A percentile compares a stretch with the other conserved stretches of the same genome.
These are phyloP conservation scores for Neelides folsomi DNA, from an alignment of 2,888 invertebrate genomes.

Conservation along the genomic window DNA sequence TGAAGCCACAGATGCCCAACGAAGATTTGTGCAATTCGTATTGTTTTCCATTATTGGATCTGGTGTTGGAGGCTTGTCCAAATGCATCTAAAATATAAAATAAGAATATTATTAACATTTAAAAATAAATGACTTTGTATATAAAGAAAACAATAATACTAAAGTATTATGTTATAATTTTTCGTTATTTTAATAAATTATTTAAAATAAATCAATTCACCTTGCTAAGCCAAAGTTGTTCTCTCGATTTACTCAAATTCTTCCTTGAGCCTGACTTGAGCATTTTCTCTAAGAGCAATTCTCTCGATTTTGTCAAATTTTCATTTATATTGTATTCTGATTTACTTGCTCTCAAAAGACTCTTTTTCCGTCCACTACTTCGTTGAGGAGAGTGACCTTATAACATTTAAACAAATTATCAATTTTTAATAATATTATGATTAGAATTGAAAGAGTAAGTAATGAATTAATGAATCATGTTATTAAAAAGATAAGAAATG, in stretches of 20 bases:
- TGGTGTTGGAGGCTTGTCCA: too few relatives aligned
- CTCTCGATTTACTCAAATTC: conserved; percentile 28
- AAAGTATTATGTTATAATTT: too few relatives aligned
- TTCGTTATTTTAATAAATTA: conserved; percentile 1
- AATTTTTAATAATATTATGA: too few relatives aligned
- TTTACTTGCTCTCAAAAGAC: conserved; percentile 19
- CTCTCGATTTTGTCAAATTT: conserved; percentile 27
- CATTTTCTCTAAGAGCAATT: conserved; percentile 28
- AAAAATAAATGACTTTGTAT: too few relatives aligned
- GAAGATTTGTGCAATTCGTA: background rate
- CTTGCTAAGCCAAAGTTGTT: conserved; percentile 33
- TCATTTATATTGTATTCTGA: conserved; percentile 26
- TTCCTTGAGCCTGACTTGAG: conserved; percentile 8
- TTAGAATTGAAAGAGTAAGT: too few relatives aligned
- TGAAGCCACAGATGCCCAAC: background rate
- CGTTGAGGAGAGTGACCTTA: too few relatives aligned
- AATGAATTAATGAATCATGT: too few relatives aligned
- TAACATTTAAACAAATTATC: too few relatives aligned
- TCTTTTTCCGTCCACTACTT: too few relatives aligned
- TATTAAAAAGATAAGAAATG: too few relatives aligned
- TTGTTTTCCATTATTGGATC: too few relatives aligned
- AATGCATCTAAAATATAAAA: conserved; percentile 4
- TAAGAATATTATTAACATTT: too few relatives aligned
- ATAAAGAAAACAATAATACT: background rate
- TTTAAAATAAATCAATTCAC: conserved; percentile 12